These are phyloP conservation scores for Tapirus indicus DNA, from an alignment of 2,797 vertebrate species.

Conservation along the genomic window DNA sequence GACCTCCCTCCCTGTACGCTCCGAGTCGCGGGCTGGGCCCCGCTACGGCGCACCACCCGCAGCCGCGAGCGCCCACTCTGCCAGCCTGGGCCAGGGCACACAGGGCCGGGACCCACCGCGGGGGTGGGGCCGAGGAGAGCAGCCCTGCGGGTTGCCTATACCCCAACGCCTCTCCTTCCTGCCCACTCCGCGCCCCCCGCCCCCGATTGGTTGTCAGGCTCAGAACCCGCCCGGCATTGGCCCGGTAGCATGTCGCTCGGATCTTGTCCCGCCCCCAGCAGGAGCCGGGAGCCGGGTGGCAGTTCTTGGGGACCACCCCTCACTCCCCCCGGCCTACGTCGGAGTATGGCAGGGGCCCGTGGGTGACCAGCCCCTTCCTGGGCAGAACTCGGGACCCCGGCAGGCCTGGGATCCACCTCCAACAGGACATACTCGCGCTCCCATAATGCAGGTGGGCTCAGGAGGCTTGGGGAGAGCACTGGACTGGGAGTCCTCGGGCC, in stretches of 20 bases:
- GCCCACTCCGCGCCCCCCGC: not conserved
- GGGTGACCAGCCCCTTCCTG: not conserved
- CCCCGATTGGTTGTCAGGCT: conserved; percentile 62
- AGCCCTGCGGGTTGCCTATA: not conserved
- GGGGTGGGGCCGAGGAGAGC: conserved; percentile 55
- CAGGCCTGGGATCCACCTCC: not conserved
- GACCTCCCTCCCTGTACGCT: not conserved
- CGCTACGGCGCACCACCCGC: not conserved
- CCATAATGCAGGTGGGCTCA: not conserved
- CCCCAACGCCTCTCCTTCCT: not conserved
- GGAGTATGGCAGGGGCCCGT: not conserved
- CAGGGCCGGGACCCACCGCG: not conserved
- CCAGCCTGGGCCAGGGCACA: not conserved
- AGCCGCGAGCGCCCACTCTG: not conserved
- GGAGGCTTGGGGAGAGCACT: not conserved
- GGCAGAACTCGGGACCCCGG: not conserved
- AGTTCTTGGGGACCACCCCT: not conserved
- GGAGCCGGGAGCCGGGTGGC: not conserved
- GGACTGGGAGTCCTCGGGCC: not conserved
- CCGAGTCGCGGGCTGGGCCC: not conserved
- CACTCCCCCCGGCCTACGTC: not conserved
- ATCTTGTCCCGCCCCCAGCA: conserved; percentile 17
- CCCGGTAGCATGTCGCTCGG: conserved; percentile 24
- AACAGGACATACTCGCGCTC: not conserved
- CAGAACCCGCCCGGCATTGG: conserved; percentile 43